phyloP scores from a whole-genome alignment of 1,140 invertebrate species.

The Melanaphis sacchari region DNA sequence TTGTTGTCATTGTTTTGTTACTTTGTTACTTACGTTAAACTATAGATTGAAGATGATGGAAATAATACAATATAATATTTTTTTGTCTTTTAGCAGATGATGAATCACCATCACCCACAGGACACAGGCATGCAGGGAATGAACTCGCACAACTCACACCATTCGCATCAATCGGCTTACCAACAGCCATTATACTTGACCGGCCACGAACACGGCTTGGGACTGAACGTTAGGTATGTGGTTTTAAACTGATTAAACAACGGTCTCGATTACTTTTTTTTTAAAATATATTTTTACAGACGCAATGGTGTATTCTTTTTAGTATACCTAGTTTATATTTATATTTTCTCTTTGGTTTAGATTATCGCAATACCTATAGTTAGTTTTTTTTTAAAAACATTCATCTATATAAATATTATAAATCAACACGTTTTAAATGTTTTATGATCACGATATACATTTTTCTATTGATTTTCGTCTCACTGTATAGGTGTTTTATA shows the following conservation, averaged over 20 bases:
- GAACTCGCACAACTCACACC: constrained; percentile 51
- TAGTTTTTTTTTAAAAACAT: not conserved
- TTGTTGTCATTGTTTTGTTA: not conserved
- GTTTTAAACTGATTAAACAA: not conserved
- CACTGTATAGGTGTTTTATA: not conserved
- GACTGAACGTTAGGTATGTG: constrained; percentile 61
- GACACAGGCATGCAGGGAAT: constrained; percentile 46
- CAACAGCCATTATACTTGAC: constrained; percentile 62
- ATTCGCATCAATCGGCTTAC: constrained; percentile 60
- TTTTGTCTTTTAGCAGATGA: constrained; percentile 50
- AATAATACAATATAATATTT: not conserved
- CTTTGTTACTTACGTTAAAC: not conserved
- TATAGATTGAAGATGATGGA: not conserved
- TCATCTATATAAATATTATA: too few relatives aligned
- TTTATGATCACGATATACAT: too few relatives aligned
- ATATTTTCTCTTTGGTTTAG: too few relatives aligned
- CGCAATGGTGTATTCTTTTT: not conserved
- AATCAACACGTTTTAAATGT: too few relatives aligned
- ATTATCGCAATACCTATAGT: not conserved
- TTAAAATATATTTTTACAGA: not conserved
- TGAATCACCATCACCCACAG: constrained; percentile 39
- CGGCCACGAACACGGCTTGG: constrained; percentile 61
- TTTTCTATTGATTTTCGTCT: not conserved
- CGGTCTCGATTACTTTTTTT: not conserved
- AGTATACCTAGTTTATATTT: not conserved